Base-by-base conservation (phyloP, 2,888 invertebrate species). In the Folsomia candida region DNA sequence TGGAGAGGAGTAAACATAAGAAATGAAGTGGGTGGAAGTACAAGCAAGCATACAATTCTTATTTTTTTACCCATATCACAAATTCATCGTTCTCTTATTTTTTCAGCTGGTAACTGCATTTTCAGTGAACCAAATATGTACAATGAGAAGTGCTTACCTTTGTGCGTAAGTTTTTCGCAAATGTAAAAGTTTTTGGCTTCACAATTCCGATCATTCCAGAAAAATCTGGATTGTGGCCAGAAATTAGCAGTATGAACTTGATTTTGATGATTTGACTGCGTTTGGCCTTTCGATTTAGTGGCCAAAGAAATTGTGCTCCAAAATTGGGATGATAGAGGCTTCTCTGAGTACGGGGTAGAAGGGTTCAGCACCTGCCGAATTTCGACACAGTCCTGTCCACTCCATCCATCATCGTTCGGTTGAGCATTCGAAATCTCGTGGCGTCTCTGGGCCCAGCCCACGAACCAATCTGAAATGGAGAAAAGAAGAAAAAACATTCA, bases 381-480 rank as follows among this genome's bases (percentile, higher is more conserved):
- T 76, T 84, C 84, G 2, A 84, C 83, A 74, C 84, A 84, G 70
- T 84, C 83, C 73, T 84, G 78, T 22, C 78, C 76, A 72, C 80
- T 78, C 69, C 78, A 77, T 0, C 78, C 84, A 74, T 84, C 84
- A 74, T 84, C 84, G 74, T 82, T 84, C 9, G 84, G 84, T 74
- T 84, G 83, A 59, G 80, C 78, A 62, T 81, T 81, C 4, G n/a
- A 20, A 37, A 78, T 74, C 29, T 79, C 77, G 24, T 72, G 77
- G 29, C 71, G 63, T 61, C 73, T 74, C 25, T 80, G 71, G n/a
- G 77, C 70, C 83, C 83, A 84, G 9, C 84, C 84, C 51, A 82
- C 81, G 73, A 84, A 84, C 84, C 84, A 84, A 76, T 83, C 84
- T 84, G 69, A 54, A 54, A 54, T 14, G 6, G 18, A 54, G 18